phyloP scores from a whole-genome alignment of 92 coral and sea anemone species.

The Micromussa lordhowensis region DNA sequence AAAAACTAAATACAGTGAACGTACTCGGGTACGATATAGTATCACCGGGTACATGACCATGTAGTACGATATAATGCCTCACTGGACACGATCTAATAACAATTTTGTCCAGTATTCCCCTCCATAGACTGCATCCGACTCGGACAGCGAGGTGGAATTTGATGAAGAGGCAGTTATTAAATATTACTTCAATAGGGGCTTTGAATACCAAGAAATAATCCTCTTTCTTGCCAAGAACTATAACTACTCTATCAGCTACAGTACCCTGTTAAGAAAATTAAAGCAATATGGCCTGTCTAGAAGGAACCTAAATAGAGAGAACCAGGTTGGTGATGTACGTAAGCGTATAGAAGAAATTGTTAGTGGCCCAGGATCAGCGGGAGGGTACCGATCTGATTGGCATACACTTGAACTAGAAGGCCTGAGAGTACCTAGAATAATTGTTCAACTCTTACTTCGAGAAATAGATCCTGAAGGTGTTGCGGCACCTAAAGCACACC shows the following conservation, averaged over 20 bases:
- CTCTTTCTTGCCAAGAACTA: conserved; percentile 53
- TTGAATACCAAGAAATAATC: conserved; percentile 61
- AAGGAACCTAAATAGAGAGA: conserved; percentile 35
- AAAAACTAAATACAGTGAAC: too few species aligned
- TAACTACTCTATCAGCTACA: conserved; percentile 60
- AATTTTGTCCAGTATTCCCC: too few species aligned
- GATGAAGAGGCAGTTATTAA: conserved; percentile 61
- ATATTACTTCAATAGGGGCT: conserved; percentile 57
- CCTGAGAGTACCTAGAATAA: conserved; percentile 44
- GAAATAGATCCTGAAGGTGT: conserved; percentile 62
- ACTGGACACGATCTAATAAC: too few species aligned
- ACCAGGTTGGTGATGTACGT: conserved; percentile 23
- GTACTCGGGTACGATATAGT: too few species aligned
- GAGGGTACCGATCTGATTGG: conserved; percentile 30
- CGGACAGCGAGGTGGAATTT: conserved; percentile 54
- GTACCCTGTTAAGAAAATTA: conserved; percentile 4
- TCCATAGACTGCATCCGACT: conserved; percentile 47
- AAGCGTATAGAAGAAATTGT: conserved; percentile 48
- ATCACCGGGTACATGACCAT: too few species aligned
- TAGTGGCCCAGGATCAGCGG: conserved; percentile 39
- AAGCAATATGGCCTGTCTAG: conserved; percentile 57
- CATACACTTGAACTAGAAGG: conserved; percentile 32
- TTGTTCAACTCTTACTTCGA: conserved; percentile 40
- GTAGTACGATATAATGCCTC: too few species aligned
- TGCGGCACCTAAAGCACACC: conserved; percentile 31